Evolutionary conservation across 2,888 invertebrate genomes (phyloP), one percentile per base, ranked within the genome.

Genomic region (Acleris emargana): DNA sequence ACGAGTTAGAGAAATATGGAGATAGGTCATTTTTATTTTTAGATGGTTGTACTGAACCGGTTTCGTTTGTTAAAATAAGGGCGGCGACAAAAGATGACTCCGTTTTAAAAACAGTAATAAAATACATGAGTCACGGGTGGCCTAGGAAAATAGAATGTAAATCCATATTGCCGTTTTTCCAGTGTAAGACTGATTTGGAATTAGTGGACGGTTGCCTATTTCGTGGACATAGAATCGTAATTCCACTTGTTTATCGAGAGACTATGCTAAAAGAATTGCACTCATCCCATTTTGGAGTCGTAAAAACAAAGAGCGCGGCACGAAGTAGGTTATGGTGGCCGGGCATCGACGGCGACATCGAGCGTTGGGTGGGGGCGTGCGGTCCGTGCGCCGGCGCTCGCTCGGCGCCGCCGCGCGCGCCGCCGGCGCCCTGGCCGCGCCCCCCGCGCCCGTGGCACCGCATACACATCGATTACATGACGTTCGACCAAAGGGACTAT

Each of bases 101-200:
- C 1, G 17, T 64, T 9, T 47, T 72, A n/a, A 20, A 57, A 51
- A 71, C 67, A 1, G 71, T 73, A 13, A 60, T 62, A 1, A 70
- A 67, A 11, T 73, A 71, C 38, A 67, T 72, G 58, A 60, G 49
- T 16, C 16, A 61, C 3, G 70, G 71, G 1, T 73, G 71, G 71
- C 73, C 73, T 22, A 58, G 70, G 0, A 73, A 71, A 66, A 63
- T 73, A 38, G 49, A 20, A 1, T 67, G 67, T 58, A 66, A 64
- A 38, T 11, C 45, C 3, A 28, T 58, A 2, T 17, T 17, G 17
- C 58, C 58, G 1, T 58, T 28, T 58, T 58, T 58, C n/a, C 22
- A 25, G 6, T 51, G 51, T 25, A 51, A 51, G 7, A 9, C 51
- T 0, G 51, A 58, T 16, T 25, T 58, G 17, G 17, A 25, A 17